A percentile compares a stretch with the other conserved stretches of the same genome.
phyloP scores from a whole-genome alignment of 2,797 vertebrate genomes.

The Falco peregrinus region DNA sequence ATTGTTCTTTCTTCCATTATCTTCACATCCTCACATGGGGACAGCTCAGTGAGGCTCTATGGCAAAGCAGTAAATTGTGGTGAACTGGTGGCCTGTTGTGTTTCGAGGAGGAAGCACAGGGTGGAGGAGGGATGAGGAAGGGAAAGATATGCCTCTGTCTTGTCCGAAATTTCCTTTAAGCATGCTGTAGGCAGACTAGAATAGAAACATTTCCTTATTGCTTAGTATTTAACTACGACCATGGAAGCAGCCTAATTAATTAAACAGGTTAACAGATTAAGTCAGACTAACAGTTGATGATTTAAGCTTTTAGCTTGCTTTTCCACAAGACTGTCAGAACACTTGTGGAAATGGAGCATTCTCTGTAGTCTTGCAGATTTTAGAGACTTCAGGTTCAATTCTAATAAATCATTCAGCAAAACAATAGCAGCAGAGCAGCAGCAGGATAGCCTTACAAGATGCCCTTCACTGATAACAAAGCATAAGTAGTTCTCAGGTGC shows the following conservation, averaged over 20 bases:
- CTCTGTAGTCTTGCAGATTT: background rate
- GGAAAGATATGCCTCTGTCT: background rate
- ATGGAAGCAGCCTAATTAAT: background rate
- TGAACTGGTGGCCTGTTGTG: background rate
- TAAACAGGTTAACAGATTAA: background rate
- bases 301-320: background rate
- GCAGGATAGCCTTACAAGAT: background rate
- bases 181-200: background rate
- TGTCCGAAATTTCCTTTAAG: background rate
- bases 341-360: background rate
- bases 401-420: slow-evolving; percentile 1
- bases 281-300: background rate
- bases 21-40: background rate
- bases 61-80: background rate
- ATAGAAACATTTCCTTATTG: background rate
- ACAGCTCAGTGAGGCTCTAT: background rate
- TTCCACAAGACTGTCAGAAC: background rate
- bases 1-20: background rate
- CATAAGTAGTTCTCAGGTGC: background rate
- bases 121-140: background rate
- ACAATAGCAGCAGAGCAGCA: background rate
- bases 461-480: background rate
- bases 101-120: background rate
- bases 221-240: background rate
- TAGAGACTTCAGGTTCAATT: background rate